Percentiles rank a stretch among this genome's conserved stretches.
Conservation (phyloP, 1,140 invertebrate genomes). For the Drosophila erecta region DNA sequence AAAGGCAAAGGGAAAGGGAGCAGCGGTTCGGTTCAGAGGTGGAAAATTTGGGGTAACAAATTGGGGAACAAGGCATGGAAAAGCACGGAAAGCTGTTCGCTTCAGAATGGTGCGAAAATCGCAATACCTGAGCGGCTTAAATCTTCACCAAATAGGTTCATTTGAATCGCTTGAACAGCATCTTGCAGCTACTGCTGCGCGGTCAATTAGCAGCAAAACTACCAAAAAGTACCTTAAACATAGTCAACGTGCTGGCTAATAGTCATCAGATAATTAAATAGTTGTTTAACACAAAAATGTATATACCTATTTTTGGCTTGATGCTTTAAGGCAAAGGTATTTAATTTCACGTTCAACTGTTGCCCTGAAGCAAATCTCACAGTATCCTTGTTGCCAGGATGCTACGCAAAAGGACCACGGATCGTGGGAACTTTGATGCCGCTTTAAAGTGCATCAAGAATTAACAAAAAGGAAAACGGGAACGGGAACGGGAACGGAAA, state of each 20-base stretch:
- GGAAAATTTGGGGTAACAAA: neutral
- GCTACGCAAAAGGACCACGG: too few relatives aligned
- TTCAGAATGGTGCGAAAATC: neutral
- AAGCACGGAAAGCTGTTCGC: neutral
- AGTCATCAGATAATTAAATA: neutral
- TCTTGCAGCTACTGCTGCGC: neutral
- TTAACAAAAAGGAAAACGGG: slow-evolving; percentile 16
- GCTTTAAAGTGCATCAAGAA: slow-evolving; percentile 30
- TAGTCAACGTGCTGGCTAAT: too few relatives aligned
- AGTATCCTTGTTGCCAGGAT: neutral
- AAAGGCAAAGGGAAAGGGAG: neutral
- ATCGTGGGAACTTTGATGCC: slow-evolving; percentile 29
- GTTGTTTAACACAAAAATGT: neutral
- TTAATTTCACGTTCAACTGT: neutral
- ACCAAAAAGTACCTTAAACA: too few relatives aligned
- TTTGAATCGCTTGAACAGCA: neutral
- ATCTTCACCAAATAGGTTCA: slow-evolving; percentile 7
- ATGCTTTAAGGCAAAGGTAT: too few relatives aligned
- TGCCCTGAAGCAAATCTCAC: neutral
- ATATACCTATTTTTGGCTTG: neutral
- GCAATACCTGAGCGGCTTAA: neutral
- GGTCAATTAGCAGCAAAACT: neutral
- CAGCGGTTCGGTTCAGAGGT: neutral
- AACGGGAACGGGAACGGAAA: neutral
- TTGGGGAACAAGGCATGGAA: neutral